phyloP scores from a whole-genome alignment of 2,888 invertebrate genomes.

The Boloria selene region DNA sequence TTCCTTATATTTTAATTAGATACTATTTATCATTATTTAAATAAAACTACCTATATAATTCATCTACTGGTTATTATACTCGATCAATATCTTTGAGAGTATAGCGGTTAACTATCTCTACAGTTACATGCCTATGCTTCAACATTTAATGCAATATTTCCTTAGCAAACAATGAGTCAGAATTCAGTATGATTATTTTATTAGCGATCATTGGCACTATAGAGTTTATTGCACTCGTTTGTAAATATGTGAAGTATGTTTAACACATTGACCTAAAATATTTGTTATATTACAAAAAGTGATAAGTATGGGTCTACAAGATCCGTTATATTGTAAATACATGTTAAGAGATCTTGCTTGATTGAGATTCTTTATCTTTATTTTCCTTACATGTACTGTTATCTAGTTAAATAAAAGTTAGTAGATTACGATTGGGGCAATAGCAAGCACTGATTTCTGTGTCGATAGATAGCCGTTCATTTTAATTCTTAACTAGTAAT shows the following conservation, averaged over 20 bases:
- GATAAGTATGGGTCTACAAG: neutral
- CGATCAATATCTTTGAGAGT: neutral
- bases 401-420: no score
- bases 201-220: conserved; percentile 64
- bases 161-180: conserved; percentile 65
- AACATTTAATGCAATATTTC: conserved; percentile 50
- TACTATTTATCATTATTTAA: no score
- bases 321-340: conserved; percentile 8
- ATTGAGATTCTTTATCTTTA: no score
- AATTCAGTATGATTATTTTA: conserved; percentile 46
- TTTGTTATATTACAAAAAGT: conserved; percentile 30
- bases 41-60: no score
- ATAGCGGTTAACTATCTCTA: conserved; percentile 47
- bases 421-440: no score
- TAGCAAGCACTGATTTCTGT: no score
- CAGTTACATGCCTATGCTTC: conserved; percentile 51
- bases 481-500: no score
- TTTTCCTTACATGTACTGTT: no score
- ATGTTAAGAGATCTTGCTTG: neutral
- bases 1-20: no score
- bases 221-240: conserved; percentile 62
- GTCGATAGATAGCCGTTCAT: no score
- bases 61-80: no score
- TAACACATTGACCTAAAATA: conserved; percentile 45
- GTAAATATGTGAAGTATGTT: conserved; percentile 44